phyloP scores from a whole-genome alignment of 2,888 invertebrate genomes.

The Chirona hameri region DNA sequence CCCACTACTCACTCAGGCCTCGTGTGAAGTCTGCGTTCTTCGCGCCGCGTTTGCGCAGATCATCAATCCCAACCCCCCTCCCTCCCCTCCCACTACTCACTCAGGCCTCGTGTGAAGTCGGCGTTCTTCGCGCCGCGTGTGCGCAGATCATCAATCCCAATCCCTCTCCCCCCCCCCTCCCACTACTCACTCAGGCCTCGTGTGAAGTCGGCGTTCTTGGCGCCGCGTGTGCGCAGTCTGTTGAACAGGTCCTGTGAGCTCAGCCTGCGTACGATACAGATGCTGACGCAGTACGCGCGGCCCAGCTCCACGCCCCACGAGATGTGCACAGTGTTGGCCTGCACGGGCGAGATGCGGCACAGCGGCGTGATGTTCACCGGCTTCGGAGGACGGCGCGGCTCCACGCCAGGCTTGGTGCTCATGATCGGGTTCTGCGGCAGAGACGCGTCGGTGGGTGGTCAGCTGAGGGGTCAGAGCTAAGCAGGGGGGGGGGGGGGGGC shows the following conservation, averaged over 20 bases:
- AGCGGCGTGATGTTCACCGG: constrained; percentile 92
- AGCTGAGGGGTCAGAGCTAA: too few relatives aligned
- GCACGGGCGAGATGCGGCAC: constrained; percentile 78
- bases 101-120: background rate
- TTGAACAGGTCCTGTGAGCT: constrained; percentile 76
- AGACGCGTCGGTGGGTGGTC: too few relatives aligned
- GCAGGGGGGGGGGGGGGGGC: too few relatives aligned
- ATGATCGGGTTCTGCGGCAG: constrained; percentile 82
- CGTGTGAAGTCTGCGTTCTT: too few relatives aligned
- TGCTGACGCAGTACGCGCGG: constrained; percentile 74
- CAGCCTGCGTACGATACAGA: constrained; percentile 82
- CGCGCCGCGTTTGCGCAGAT: too few relatives aligned
- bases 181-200: constrained; percentile 76
- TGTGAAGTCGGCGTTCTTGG: constrained; percentile 85
- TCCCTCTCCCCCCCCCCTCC: too few relatives aligned
- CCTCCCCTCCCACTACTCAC: background rate
- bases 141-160: constrained; percentile 40
- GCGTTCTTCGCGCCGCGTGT: too few relatives aligned
- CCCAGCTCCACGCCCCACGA: constrained; percentile 86
- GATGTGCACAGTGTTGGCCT: constrained; percentile 72
- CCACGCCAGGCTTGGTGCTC: constrained; percentile 93
- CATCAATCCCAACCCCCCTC: too few relatives aligned
- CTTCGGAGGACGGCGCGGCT: constrained; percentile 91
- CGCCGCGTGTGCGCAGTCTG: constrained; percentile 77
- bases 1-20: background rate